Conservation (phyloP, 1,140 invertebrate genomes). For the Zaprionus camerounensis region DNA sequence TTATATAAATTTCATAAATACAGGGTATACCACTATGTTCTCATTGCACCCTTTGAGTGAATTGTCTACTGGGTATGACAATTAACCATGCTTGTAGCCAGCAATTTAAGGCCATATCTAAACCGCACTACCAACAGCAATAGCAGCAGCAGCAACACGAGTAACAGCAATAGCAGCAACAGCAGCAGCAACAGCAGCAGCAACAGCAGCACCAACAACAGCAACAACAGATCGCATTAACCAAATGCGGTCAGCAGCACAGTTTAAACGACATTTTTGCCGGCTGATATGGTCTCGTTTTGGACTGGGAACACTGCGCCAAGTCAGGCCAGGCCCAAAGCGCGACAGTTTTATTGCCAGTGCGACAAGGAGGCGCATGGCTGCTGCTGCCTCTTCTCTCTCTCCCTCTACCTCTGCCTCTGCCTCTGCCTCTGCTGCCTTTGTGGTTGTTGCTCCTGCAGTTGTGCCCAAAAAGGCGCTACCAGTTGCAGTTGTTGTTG, state of each 20-base stretch:
- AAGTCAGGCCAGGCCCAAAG: constrained; percentile 24
- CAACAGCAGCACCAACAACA: constrained; percentile 46
- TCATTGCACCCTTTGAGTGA: background rate
- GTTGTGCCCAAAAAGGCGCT: constrained; percentile 74
- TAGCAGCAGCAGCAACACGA: constrained; percentile 12
- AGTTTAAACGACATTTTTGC: constrained; percentile 81
- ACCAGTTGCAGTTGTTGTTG: constrained; percentile 42
- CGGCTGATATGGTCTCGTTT: constrained; percentile 74
- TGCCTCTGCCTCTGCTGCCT: constrained; percentile 35
- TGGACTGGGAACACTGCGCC: constrained; percentile 35
- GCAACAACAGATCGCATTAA: constrained; percentile 69
- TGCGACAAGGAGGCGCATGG: constrained; percentile 46
- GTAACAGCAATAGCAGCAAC: constrained; percentile 20
- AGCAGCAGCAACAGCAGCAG: constrained; percentile 12
- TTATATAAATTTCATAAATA: background rate
- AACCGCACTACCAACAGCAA: constrained; percentile 30
- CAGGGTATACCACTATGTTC: background rate
- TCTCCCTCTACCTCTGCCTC: constrained; percentile 19
- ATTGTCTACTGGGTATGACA: constrained; percentile 30
- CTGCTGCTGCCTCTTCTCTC: constrained; percentile 22
- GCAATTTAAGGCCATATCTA: constrained; percentile 72
- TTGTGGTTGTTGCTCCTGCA: constrained; percentile 42
- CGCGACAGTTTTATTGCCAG: constrained; percentile 81
- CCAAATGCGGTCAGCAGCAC: constrained; percentile 79
- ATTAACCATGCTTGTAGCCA: constrained; percentile 61